These are phyloP conservation scores for Porites divaricata DNA, from an alignment of 92 coral and sea anemone species.

Conservation along the genomic window DNA sequence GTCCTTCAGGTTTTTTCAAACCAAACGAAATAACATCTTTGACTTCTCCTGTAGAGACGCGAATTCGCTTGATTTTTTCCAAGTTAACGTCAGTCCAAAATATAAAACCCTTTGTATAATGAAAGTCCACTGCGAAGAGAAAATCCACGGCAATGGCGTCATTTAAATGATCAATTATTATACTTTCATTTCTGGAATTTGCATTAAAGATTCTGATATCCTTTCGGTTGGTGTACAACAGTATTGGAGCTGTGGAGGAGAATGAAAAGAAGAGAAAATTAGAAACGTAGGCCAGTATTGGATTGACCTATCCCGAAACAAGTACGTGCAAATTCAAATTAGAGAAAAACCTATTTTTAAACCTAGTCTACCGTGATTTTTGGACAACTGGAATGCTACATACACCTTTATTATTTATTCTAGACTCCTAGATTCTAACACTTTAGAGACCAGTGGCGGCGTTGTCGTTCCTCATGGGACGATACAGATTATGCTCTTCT, in stretches of 20 bases:
- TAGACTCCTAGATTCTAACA: no score
- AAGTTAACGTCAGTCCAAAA: conserved; percentile 94
- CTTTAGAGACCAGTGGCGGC: no score
- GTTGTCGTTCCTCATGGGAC: no score
- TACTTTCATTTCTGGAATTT: conserved; percentile 67
- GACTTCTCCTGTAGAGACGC: conserved; percentile 50
- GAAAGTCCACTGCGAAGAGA: conserved; percentile 68
- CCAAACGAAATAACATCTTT: conserved; percentile 75
- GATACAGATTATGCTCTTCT: no score
- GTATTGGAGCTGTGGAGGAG: conserved; percentile 65
- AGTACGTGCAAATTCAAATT: no score
- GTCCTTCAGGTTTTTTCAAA: conserved; percentile 88
- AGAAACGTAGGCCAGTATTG: no score
- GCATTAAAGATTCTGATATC: conserved; percentile 76
- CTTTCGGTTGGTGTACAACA: conserved; percentile 89
- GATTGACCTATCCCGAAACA: no score
- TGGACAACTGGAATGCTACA: no score
- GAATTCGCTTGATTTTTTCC: conserved; percentile 87
- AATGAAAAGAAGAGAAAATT: background rate
- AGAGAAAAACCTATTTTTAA: no score
- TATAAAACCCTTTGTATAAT: conserved; percentile 63
- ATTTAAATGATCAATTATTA: conserved; percentile 69
- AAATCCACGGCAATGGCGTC: conserved; percentile 89
- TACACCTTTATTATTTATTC: no score
- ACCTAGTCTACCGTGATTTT: no score